Evolutionary conservation across 2,113 vertebrate species (phyloP).

Genomic region (Dendrocopos noguchii): DNA sequence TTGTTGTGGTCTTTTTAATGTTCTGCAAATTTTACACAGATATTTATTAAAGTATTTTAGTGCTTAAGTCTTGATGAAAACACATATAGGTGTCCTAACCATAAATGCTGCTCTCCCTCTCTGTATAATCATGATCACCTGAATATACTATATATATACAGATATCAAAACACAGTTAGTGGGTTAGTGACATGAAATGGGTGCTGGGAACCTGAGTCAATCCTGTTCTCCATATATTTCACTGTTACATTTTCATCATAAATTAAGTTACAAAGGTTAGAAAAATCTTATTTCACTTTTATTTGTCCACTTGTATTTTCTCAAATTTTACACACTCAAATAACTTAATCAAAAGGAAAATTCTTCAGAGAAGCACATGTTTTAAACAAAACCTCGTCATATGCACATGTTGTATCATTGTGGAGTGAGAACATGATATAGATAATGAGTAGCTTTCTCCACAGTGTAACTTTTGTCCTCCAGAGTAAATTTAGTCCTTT

Average conservation of each 20-base stretch:
- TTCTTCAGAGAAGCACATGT: not conserved
- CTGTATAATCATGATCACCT: not conserved
- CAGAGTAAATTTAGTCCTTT: not conserved
- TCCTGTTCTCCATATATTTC: not conserved
- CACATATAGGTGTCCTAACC: not conserved
- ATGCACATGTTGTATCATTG: not conserved
- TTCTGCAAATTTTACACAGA: not conserved
- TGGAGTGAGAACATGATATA: conserved; percentile 31
- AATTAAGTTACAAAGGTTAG: not conserved
- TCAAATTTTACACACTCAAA: conserved; percentile 23
- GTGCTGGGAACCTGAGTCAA: not conserved
- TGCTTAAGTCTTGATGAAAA: not conserved
- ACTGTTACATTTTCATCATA: not conserved
- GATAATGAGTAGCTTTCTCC: conserved; percentile 31
- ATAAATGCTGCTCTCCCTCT: not conserved
- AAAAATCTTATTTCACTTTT: not conserved
- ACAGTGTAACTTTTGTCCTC: not conserved
- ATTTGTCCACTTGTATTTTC: conserved; percentile 21
- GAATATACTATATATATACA: not conserved
- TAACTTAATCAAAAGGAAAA: not conserved
- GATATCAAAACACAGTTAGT: not conserved
- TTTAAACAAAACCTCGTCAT: conserved; percentile 20
- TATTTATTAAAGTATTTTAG: conserved; percentile 7
- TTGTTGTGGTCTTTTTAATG: conserved; percentile 42
- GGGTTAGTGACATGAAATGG: not conserved